Base-by-base conservation (phyloP, 2,113 vertebrate genomes). In the Monopterus albus region DNA sequence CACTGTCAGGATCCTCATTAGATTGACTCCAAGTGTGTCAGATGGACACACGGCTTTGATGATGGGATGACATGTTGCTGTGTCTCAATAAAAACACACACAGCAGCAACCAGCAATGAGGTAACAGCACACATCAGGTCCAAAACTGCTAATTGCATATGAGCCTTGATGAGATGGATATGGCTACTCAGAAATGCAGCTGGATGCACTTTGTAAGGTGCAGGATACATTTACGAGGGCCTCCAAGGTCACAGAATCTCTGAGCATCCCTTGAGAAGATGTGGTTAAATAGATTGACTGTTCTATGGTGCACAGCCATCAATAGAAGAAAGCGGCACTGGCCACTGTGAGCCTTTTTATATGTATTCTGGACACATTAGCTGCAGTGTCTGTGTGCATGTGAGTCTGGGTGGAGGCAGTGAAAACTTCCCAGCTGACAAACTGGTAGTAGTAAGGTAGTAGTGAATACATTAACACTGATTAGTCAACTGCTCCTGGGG, bases 391-490 rank as follows among this genome's bases (percentile, higher is more conserved):
- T 63, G 31, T 40, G 4, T 26, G 25, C 21, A 28, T n/a, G 33
- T 17, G 55, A 45, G 69, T 76, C 69, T 82, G 84, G 79, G 71
- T 74, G 23, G 65, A n/a, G 72, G 63, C 59, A 52, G 52, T 0
- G 18, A 52, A 25, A 65, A 65, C 58, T 60, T 87, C 73, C 51
- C 47, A 57, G 79, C 66, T 71, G 82, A 86, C 86, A 78, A 75
- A 47, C 62, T 75, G 82, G 78, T 56, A 62, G 72, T 76, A 85
- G 81, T 81, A 78, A 76, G n/a, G n/a, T n/a, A n/a, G 75, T 71
- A 80, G 67, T 64, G 87, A 87, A 90, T 85, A 79, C 78, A 90
- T 90, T 87, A 88, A 68, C 81, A 51, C 51, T 64, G 67, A 84
- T 88, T 90, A 88, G 86, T 87, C 78, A 78, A 51, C 67, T 2